Evolutionary conservation across 2,888 invertebrate genomes (phyloP).

Genomic region (Autographa gamma): DNA sequence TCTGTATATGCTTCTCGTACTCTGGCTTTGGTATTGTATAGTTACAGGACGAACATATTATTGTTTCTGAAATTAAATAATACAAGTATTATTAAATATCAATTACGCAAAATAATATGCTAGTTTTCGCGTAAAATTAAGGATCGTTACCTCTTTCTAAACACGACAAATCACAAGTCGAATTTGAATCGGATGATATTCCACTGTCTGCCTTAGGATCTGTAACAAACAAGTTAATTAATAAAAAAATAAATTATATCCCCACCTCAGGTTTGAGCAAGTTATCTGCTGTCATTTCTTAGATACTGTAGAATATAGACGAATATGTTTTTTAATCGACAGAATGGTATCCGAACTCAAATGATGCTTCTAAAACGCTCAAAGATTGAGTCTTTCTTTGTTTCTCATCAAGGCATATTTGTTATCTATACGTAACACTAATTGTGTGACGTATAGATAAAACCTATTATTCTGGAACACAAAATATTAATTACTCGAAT

Average conservation of each 20-base stretch:
- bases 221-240: conserved; percentile 47
- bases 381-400: too few species aligned
- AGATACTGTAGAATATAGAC: too few species aligned
- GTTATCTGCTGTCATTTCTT: too few species aligned
- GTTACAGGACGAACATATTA: conserved; percentile 32
- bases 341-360: too few species aligned
- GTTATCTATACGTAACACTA: too few species aligned
- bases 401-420: too few species aligned
- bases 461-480: not conserved
- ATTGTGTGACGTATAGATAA: too few species aligned
- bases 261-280: too few species aligned
- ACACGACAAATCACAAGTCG: conserved; percentile 52
- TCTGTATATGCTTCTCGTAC: conserved; percentile 33
- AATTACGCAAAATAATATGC: too few species aligned
- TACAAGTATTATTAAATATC: not conserved
- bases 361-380: too few species aligned
- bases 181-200: conserved; percentile 68
- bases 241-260: not conserved
- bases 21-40: conserved; percentile 25
- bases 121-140: too few species aligned
- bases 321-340: too few species aligned
- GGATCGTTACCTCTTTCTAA: conserved; percentile 26
- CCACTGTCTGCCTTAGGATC: conserved; percentile 65
- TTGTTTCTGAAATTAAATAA: conserved; percentile 29
- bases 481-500: not conserved